Evolutionary conservation across 2,888 invertebrate species (phyloP), one percentile per base, ranked within the genome.

Genomic region (Pristionchus maxplancki): DNA sequence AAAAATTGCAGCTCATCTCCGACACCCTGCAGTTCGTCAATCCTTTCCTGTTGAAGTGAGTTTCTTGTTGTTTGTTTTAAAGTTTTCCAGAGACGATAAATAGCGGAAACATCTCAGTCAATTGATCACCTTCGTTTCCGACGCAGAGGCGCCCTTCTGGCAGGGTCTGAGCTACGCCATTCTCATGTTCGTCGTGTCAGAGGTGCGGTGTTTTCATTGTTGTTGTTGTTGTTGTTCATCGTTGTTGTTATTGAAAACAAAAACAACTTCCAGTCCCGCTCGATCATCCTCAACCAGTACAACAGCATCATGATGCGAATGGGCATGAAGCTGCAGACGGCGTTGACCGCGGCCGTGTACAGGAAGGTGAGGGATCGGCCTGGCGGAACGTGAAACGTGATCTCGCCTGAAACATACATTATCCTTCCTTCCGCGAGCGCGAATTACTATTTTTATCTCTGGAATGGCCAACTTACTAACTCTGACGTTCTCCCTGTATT

Each of bases 21-120:
- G 94, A 94, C 83, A 91, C 93, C 0, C 95, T 98, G 87, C 97
- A 97, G 91, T 99, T 99, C 95, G 96, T 97, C 67, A 97, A 97
- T 92, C 99, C 99, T 0, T 97, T 97, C 95, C 96, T 99, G 93
- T 96, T 98, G 90, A 96, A 96, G 97, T 97, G 95, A 96, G 95
- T 89, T 20, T 4, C 1, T 28, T 20, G 5, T 44, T 13, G 1
- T 24, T n/a, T n/a, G n/a, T n/a, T n/a, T n/a, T n/a, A n/a, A n/a
- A n/a, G n/a, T 44, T 24, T 5, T 28, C 9, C 24, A 40, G 4
- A 8, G n/a, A 9, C 20, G n/a, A 40, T 44, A 40, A 44, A 44
- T 24, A 44, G 20, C 24, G 78, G n/a, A 67, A 67, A 3, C 20
- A 34, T 53, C 94, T 82, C 92, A 95, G 95, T 89, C 91, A 93